These are phyloP conservation scores for Glossosoma conforme DNA, from an alignment of 1,140 invertebrate genomes.

Conservation along the genomic window DNA sequence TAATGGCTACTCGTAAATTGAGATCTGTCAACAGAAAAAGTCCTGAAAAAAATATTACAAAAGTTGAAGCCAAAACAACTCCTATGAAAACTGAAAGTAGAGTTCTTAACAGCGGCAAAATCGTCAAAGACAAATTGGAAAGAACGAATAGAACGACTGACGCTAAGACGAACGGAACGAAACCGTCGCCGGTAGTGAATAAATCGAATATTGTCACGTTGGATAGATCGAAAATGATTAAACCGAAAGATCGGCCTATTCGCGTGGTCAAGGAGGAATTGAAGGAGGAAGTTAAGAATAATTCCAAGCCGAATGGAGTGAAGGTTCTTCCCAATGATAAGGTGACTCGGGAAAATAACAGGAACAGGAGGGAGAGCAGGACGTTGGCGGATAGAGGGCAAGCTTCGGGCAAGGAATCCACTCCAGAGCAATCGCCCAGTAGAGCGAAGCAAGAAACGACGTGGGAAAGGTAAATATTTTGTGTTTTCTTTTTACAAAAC, in stretches of 20 bases:
- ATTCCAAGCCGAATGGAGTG: conserved; percentile 35
- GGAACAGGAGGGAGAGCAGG: conserved; percentile 33
- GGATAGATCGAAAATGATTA: conserved; percentile 26
- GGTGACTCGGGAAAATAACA: conserved; percentile 33
- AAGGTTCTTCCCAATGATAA: conserved; percentile 37
- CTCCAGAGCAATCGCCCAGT: conserved; percentile 50
- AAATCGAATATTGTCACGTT: conserved; percentile 25
- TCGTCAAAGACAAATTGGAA: conserved; percentile 6
- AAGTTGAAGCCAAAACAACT: not conserved
- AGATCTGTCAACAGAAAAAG: conserved; percentile 35
- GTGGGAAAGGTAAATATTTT: conserved; percentile 23
- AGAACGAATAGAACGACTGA: conserved; percentile 12
- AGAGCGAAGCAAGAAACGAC: conserved; percentile 35
- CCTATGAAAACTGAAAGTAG: not conserved
- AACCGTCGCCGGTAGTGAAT: conserved; percentile 9
- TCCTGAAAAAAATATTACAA: conserved; percentile 11
- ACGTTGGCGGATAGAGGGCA: conserved; percentile 45
- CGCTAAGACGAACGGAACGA: conserved; percentile 15
- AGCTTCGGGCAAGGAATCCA: conserved; percentile 58
- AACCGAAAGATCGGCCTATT: conserved; percentile 33
- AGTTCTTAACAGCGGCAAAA: conserved; percentile 4
- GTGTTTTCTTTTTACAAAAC: too few species aligned
- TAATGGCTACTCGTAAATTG: conserved; percentile 59
- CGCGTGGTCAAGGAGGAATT: conserved; percentile 38
- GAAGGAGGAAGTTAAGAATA: conserved; percentile 36